Conservation (phyloP, 1,140 invertebrate genomes). For the Caenorhabditis inopinata region DNA sequence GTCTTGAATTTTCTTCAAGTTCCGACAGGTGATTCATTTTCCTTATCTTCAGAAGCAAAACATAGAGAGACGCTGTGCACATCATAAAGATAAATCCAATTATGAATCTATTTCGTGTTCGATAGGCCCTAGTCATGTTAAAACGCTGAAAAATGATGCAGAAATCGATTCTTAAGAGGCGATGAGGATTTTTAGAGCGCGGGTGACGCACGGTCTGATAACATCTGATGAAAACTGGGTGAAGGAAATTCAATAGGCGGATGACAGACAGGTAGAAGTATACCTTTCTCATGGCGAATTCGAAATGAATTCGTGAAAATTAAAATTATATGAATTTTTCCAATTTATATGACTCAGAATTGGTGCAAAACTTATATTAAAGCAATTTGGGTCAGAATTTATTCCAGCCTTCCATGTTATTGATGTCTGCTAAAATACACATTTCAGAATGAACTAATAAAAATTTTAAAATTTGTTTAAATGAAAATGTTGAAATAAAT, state of each 20-base stretch:
- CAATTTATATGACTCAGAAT: too few relatives aligned
- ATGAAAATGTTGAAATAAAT: too few relatives aligned
- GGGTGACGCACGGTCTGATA: slow-evolving; percentile 17
- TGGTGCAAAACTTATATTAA: too few relatives aligned
- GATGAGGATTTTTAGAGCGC: background rate
- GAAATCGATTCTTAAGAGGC: slow-evolving; percentile 7
- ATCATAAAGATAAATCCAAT: slow-evolving; percentile 18
- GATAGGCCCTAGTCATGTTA: slow-evolving; percentile 1
- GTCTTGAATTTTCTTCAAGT: background rate
- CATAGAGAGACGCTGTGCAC: background rate
- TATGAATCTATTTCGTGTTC: slow-evolving; percentile 18
- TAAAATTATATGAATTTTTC: too few relatives aligned
- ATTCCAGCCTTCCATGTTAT: too few relatives aligned
- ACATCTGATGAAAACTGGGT: background rate
- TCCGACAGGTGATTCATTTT: slow-evolving; percentile 1
- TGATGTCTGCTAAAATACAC: too few relatives aligned
- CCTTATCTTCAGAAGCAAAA: background rate
- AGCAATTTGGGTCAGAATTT: too few relatives aligned
- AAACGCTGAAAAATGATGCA: background rate
- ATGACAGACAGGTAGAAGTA: background rate
- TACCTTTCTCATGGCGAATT: background rate
- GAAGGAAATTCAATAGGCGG: background rate
- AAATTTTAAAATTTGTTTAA: too few relatives aligned
- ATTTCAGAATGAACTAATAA: too few relatives aligned
- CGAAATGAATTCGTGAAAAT: background rate